phyloP scores from a whole-genome alignment of 1,140 invertebrate genomes.

The Drepana arcuata region DNA sequence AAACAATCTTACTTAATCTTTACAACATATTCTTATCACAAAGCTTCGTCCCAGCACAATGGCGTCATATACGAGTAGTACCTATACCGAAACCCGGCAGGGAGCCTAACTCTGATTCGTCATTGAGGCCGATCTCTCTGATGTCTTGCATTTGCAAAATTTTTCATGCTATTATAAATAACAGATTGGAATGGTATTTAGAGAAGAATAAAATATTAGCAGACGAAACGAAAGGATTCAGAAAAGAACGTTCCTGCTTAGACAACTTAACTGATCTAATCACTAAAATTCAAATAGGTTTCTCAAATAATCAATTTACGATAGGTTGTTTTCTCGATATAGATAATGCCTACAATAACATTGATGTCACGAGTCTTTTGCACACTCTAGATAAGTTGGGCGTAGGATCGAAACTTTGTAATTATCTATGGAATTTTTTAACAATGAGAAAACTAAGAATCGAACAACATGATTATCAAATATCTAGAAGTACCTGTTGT shows the following conservation, averaged over 20 bases:
- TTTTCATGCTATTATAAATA: conserved; percentile 22
- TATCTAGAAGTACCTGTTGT: no score
- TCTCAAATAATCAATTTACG: conserved; percentile 17
- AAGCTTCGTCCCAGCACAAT: conserved; percentile 6
- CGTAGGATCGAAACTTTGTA: no score
- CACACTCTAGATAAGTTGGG: conserved; percentile 5
- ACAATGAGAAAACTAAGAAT: no score
- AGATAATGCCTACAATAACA: conserved; percentile 22
- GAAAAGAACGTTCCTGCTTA: conserved; percentile 16
- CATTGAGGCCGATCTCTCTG: conserved; percentile 23
- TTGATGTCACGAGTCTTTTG: conserved; percentile 8
- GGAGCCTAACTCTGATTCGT: not conserved
- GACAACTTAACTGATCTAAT: conserved; percentile 15
- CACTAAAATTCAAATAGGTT: conserved; percentile 18
- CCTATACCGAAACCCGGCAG: conserved; percentile 9
- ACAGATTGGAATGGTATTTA: conserved; percentile 20
- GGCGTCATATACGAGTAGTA: conserved; percentile 11
- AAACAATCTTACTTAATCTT: conserved; percentile 9
- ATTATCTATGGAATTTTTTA: no score
- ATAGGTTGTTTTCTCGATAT: conserved; percentile 20
- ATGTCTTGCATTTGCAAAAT: conserved; percentile 26
- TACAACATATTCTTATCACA: conserved; percentile 10
- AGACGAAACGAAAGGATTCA: conserved; percentile 16
- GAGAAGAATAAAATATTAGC: conserved; percentile 23
- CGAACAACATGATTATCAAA: no score